These are phyloP conservation scores for Crocidura indochinensis DNA, from an alignment of 2,797 vertebrate species.

Conservation along the genomic window DNA sequence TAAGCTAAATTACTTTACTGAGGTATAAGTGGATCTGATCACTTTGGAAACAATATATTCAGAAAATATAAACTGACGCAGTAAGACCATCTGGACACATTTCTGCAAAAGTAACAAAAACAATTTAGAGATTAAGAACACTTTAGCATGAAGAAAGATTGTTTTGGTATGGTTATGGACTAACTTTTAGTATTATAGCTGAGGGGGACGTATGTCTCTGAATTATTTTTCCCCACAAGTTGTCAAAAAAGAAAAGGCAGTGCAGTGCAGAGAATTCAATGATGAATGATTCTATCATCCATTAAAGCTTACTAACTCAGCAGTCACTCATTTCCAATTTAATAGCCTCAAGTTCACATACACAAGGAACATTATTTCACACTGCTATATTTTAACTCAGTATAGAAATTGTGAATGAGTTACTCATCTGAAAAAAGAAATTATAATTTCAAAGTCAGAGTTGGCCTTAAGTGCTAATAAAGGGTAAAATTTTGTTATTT, in stretches of 20 bases:
- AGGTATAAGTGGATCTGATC: constrained; percentile 56
- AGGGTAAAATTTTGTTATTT: constrained; percentile 62
- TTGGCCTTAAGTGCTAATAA: constrained; percentile 55
- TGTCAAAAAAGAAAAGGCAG: constrained; percentile 53
- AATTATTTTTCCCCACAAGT: constrained; percentile 66
- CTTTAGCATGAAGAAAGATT: constrained; percentile 18
- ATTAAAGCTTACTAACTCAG: constrained; percentile 81
- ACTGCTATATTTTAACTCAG: constrained; percentile 68
- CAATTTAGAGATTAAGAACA: constrained; percentile 50
- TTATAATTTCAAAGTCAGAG: constrained; percentile 63
- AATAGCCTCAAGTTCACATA: constrained; percentile 29
- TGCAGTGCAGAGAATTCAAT: constrained; percentile 74
- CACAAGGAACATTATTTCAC: background rate
- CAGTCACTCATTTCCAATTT: constrained; percentile 76
- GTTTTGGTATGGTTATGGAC: background rate
- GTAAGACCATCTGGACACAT: constrained; percentile 41
- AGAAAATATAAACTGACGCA: constrained; percentile 63
- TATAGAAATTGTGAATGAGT: constrained; percentile 52
- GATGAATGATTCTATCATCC: constrained; percentile 76
- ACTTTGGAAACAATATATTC: constrained; percentile 68
- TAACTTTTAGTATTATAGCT: constrained; percentile 49
- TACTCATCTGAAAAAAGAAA: constrained; percentile 62
- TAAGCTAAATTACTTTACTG: constrained; percentile 65
- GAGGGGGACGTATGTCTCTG: constrained; percentile 62
- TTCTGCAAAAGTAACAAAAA: constrained; percentile 72